Base-by-base conservation (phyloP, 1,140 invertebrate genomes). In the Drosophila rufa region DNA sequence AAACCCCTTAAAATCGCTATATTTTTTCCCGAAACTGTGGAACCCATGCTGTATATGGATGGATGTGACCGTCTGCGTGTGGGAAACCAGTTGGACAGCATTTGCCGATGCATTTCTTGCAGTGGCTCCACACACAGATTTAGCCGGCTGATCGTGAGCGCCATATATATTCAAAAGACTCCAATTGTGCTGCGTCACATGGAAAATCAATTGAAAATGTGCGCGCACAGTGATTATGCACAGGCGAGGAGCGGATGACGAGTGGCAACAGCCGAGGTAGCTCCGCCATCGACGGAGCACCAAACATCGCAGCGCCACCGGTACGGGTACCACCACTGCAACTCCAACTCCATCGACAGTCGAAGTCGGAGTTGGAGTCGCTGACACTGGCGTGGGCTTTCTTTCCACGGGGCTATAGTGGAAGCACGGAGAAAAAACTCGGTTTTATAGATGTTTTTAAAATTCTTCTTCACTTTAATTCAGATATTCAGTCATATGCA, bases 181-280 rank as follows among this genome's bases (percentile, higher is more conserved):
- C 50, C 73, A 90, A 85, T 89, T 81, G 69, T 89, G 85, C 85
- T 89, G 85, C 85, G 85, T 89, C 85, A 89, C 85, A 75, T 90
- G 80, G 75, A 89, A 89, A 84, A 84, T 84, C 81, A 84, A 84
- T 84, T 84, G 82, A 73, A 78, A 83, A 84, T 83, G 73, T 80
- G 82, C 77, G 79, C 67, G 65, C 85, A 74, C 66, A 77, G 80
- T 79, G 85, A 85, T 87, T 89, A 90, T 84, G 80, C 80, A 87
- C 74, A 89, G 67, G 71, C 60, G 58, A 79, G 61, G 58, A 79
- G 58, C 64, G 64, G 38, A 79, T 76, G 71, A 68, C 47, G 55
- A 45, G 47, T 45, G 19, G 58, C 40, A 70, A 69, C 47, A 69
- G 64, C 43, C 50, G 19, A 47, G 30, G 57, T 19, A 68, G 69